Conservation (phyloP, 2,797 vertebrate species). For the Smutsia gigantea region DNA sequence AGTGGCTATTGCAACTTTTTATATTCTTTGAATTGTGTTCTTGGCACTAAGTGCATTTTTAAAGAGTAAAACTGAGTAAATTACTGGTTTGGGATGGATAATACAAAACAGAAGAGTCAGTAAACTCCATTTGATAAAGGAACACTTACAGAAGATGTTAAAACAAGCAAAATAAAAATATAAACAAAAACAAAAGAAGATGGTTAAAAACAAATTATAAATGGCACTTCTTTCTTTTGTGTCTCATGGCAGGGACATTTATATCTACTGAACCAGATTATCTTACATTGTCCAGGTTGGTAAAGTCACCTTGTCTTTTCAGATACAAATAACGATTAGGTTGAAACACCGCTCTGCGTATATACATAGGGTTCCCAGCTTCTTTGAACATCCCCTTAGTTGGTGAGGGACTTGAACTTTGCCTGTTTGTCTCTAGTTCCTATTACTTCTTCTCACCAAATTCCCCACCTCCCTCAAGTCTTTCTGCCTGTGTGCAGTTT, state of each 20-base stretch:
- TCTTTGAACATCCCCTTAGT: not conserved
- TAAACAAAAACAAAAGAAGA: not conserved
- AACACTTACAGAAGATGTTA: not conserved
- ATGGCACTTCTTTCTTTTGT: not conserved
- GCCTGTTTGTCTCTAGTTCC: not conserved
- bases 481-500: not conserved
- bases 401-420: not conserved
- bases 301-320: not conserved
- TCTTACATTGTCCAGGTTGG: not conserved
- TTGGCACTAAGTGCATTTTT: not conserved
- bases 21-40: not conserved
- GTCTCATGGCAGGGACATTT: not conserved
- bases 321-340: not conserved
- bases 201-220: not conserved
- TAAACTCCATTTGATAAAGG: not conserved
- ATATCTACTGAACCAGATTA: not conserved
- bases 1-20: not conserved
- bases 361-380: not conserved
- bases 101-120: not conserved
- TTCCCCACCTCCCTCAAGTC: not conserved
- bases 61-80: not conserved
- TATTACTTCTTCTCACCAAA: not conserved
- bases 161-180: not conserved
- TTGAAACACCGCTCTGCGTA: not conserved
- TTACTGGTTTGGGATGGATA: not conserved